A percentile compares a stretch with the other conserved stretches of the same genome.
phyloP scores from a whole-genome alignment of 2,113 vertebrate species.

The Tychaedon coryphoeus region DNA sequence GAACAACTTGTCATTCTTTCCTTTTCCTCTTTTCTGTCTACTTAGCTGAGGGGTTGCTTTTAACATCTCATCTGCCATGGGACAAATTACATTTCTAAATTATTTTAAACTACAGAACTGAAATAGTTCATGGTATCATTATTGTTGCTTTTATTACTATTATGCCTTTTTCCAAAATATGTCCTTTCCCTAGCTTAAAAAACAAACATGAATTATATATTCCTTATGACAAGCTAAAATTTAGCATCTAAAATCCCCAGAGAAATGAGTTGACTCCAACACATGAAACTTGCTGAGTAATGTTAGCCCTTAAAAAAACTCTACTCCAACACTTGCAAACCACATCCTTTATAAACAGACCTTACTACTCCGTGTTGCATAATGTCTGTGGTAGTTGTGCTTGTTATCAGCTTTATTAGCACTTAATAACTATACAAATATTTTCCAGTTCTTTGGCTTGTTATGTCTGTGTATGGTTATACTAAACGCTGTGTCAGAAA shows the following conservation, averaged over 20 bases:
- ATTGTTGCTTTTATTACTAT: background rate
- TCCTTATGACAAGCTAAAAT: background rate
- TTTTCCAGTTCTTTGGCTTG: constrained; percentile 32
- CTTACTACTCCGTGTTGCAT: background rate
- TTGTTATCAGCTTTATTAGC: background rate
- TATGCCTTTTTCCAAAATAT: background rate
- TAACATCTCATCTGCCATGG: background rate
- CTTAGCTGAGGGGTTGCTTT: background rate
- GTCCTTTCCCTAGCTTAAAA: background rate
- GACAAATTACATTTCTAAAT: background rate
- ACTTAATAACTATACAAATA: background rate
- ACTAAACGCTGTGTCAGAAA: constrained; percentile 17
- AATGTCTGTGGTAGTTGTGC: background rate
- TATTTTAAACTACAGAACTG: background rate
- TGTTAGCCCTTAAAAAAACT: background rate
- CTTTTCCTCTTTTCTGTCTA: background rate
- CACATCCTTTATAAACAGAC: constrained; percentile 37
- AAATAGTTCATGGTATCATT: background rate
- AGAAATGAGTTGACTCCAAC: background rate
- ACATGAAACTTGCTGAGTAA: constrained; percentile 48
- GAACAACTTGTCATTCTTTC: background rate
- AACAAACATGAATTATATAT: background rate
- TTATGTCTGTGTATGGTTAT: constrained; percentile 35
- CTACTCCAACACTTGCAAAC: background rate
- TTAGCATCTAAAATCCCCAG: background rate